Evolutionary conservation across 2,113 vertebrate species (phyloP).

Genomic region (Oceanites oceanicus): DNA sequence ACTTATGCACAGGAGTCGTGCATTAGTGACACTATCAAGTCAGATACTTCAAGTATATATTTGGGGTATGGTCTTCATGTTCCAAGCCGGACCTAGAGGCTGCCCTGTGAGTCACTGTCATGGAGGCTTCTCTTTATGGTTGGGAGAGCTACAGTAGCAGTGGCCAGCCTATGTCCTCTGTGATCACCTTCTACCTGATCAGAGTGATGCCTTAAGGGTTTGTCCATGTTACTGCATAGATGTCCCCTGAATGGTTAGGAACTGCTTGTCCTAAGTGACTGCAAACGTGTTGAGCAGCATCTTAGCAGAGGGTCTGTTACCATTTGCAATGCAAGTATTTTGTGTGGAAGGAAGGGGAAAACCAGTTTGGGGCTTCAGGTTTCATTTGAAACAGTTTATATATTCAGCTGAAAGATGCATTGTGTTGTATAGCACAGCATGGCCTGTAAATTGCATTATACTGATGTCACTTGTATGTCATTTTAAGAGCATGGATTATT

Average conservation of each 20-base stretch:
- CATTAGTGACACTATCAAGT: background rate
- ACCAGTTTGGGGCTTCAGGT: background rate
- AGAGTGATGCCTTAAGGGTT: background rate
- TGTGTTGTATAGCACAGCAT: background rate
- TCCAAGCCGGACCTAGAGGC: background rate
- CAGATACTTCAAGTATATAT: background rate
- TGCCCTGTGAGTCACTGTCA: background rate
- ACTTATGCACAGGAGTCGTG: background rate
- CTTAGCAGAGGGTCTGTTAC: background rate
- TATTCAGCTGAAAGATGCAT: background rate
- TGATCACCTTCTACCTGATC: background rate
- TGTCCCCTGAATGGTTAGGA: background rate
- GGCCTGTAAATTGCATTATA: background rate
- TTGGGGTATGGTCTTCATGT: background rate
- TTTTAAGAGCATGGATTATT: background rate
- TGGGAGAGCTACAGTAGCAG: background rate
- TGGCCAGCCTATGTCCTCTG: background rate
- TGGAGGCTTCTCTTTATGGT: background rate
- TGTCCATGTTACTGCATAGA: background rate
- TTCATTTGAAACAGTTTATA: background rate
- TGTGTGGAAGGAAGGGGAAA: background rate
- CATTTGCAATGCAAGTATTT: background rate
- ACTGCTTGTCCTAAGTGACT: background rate
- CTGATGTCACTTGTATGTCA: background rate
- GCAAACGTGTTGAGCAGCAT: background rate